phyloP scores from a whole-genome alignment of 2,888 invertebrate genomes.

The Neuroscelio doddi region DNA sequence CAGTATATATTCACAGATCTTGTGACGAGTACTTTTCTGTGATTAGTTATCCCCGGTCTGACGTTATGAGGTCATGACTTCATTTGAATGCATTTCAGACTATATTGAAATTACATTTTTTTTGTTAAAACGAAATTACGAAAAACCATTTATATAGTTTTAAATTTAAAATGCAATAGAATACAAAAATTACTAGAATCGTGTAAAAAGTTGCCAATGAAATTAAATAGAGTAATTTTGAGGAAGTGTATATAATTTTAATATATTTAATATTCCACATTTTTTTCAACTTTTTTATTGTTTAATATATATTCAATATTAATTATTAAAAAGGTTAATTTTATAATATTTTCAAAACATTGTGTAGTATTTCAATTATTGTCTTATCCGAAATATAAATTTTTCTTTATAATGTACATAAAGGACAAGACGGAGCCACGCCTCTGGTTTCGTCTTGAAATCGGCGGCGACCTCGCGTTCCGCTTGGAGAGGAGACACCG shows the following conservation, averaged over 20 bases:
- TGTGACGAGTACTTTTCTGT: constrained; percentile 15
- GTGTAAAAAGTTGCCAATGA: too few relatives aligned
- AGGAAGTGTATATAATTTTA: too few relatives aligned
- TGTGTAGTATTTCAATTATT: too few relatives aligned
- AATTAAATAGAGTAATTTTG: too few relatives aligned
- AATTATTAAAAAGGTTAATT: too few relatives aligned
- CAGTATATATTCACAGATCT: constrained; percentile 7
- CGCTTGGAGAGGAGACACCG: constrained; percentile 40
- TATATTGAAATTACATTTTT: neutral
- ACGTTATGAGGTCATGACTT: constrained; percentile 29
- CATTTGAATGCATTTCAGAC: constrained; percentile 27
- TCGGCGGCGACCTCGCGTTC: constrained; percentile 44
- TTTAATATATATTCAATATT: too few relatives aligned
- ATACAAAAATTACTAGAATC: neutral
- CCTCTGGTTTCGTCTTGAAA: constrained; percentile 43
- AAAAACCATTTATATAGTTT: neutral
- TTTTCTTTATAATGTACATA: constrained; percentile 36
- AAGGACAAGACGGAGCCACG: constrained; percentile 35
- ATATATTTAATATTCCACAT: too few relatives aligned
- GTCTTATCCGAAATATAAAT: neutral
- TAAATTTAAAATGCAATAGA: neutral
- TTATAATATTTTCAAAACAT: too few relatives aligned
- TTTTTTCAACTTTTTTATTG: too few relatives aligned
- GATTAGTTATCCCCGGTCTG: constrained; percentile 17
- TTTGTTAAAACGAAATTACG: neutral